Evolutionary conservation across 2,113 vertebrate species (phyloP).

Genomic region (Corvus moneduloides): DNA sequence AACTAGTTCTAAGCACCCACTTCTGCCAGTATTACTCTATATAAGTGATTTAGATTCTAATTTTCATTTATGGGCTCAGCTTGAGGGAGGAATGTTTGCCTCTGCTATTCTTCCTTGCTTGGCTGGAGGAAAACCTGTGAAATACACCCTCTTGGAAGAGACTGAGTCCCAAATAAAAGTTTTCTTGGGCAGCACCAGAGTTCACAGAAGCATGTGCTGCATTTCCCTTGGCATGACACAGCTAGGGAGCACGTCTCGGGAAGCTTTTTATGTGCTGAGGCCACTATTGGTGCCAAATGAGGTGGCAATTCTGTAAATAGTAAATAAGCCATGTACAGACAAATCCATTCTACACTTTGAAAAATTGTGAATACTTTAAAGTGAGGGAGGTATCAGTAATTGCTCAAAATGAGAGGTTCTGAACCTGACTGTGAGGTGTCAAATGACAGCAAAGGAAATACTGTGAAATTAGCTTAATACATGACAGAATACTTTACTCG

Average conservation of each 20-base stretch:
- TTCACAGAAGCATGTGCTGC: not conserved
- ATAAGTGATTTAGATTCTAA: not conserved
- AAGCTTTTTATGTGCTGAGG: not conserved
- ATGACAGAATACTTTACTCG: not conserved
- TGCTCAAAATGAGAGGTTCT: not conserved
- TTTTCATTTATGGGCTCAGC: not conserved
- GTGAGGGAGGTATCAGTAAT: not conserved
- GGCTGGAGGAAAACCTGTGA: not conserved
- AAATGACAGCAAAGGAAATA: not conserved
- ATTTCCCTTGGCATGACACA: not conserved
- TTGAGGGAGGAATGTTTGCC: not conserved
- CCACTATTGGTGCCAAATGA: not conserved
- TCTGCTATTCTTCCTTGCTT: not conserved
- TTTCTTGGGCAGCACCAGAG: not conserved
- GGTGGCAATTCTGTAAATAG: not conserved
- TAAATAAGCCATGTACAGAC: not conserved
- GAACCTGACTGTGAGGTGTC: not conserved
- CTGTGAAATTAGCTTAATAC: not conserved
- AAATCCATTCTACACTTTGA: not conserved
- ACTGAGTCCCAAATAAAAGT: not conserved
- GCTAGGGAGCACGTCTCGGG: accelerated
- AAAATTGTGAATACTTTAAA: not conserved
- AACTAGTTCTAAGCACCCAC: not conserved
- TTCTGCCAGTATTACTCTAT: not conserved
- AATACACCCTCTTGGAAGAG: not conserved